These are phyloP conservation scores for Phymastichus coffea DNA, from an alignment of 1,140 invertebrate genomes.

Conservation along the genomic window DNA sequence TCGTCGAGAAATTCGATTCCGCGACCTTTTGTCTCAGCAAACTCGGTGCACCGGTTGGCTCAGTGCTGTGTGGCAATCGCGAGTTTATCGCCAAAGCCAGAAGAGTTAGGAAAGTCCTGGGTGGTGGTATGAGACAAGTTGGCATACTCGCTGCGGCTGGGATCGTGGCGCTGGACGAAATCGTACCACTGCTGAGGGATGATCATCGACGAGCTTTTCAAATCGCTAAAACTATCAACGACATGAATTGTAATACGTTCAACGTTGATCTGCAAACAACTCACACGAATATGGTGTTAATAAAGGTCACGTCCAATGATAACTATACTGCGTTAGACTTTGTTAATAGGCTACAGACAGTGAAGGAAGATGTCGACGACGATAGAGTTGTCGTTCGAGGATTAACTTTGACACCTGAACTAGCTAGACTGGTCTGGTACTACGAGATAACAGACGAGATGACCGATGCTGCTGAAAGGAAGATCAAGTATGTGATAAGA, in stretches of 20 bases:
- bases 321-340: conserved; percentile 58
- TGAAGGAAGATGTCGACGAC: conserved; percentile 55
- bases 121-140: conserved; percentile 89
- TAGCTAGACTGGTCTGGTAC: conserved; percentile 67
- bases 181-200: conserved; percentile 65
- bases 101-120: conserved; percentile 79
- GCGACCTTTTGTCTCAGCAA: conserved; percentile 84
- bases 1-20: conserved; percentile 75
- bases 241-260: conserved; percentile 47
- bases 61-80: conserved; percentile 76
- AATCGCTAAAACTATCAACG: conserved; percentile 67
- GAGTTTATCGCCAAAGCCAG: conserved; percentile 76
- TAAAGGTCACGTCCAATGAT: conserved; percentile 58
- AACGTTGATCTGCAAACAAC: conserved; percentile 65
- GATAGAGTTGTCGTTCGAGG: conserved; percentile 59
- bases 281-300: conserved; percentile 79
- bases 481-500: conserved; percentile 63
- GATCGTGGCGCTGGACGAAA: conserved; percentile 76
- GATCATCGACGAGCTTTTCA: conserved; percentile 74
- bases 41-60: conserved; percentile 86
- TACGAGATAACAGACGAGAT: conserved; percentile 67
- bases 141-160: conserved; percentile 89
- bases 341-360: conserved; percentile 57
- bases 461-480: conserved; percentile 64
- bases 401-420: conserved; percentile 56